Evolutionary conservation across 2,797 vertebrate genomes (phyloP), one percentile per base, ranked within the genome.

Genomic region (Sebastes elongatus): DNA sequence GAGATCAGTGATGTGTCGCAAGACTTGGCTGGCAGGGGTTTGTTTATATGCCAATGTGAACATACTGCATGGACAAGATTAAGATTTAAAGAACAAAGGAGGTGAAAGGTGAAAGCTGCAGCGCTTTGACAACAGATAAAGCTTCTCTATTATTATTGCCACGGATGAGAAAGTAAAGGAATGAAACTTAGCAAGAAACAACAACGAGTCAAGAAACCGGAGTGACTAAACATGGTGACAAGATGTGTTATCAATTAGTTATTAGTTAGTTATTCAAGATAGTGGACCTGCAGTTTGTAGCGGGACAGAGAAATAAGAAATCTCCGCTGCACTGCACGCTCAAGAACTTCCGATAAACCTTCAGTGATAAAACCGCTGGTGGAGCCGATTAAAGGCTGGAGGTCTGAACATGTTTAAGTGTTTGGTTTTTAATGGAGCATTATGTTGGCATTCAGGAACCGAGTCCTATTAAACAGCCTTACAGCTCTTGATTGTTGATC

Each of bases 1-100:
- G 25, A 2, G 23, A 38, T 18, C 5, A 18, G 16, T 18, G 0
- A 7, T 1, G 18, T 33, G 16, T 6, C 0, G 1, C 18, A 14
- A 38, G 1, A 71, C 52, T 49, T 4, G 22, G 2, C 32, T 30
- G 55, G 20, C 38, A 27, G 25, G n/a, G 14, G 25, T 33, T 5
- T 28, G 18, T 20, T 28, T 7, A 56, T 23, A 33, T 0, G 28
- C 28, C 9, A 23, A 7, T 32, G 9, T 20, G 6, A 3, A 20
- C 25, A 25, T 13, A 7, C 42, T 3, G 13, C 23, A 3, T 16
- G 7, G 13, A 18, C 53, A 33, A 9, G 20, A 4, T 71, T 4
- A 28, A 22, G 22, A 7, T n/a, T 38, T 63, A 8, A 10, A 32
- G 28, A 23, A 23, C 22, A 11, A 49, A 20, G 46, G 46, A 49